Conservation (phyloP, 2,888 invertebrate species). For the Alloscopus bannaensis region DNA sequence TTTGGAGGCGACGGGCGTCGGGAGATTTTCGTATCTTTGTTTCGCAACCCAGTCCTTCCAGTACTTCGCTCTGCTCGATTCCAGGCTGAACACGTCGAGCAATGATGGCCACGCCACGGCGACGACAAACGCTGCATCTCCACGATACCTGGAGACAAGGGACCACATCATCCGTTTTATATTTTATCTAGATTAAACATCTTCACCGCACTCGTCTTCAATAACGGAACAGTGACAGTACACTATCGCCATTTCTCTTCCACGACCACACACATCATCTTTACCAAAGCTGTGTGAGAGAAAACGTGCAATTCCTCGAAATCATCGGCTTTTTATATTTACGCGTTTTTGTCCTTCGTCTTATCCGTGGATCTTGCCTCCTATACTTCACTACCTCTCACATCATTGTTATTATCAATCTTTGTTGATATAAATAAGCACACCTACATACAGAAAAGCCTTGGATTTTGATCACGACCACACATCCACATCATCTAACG, state of each 20-base stretch:
- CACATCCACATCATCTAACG: too few relatives aligned
- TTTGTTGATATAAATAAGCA: neutral
- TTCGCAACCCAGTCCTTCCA: conserved; percentile 72
- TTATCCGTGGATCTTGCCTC: too few relatives aligned
- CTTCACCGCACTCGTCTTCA: neutral
- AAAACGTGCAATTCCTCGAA: conserved; percentile 8
- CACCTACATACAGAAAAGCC: neutral
- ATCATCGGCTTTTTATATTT: neutral
- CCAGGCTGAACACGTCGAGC: conserved; percentile 72
- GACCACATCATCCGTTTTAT: neutral
- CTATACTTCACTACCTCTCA: too few relatives aligned
- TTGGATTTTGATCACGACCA: neutral
- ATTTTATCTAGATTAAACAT: neutral
- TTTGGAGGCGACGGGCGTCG: conserved; percentile 56
- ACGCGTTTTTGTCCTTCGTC: conserved; percentile 1
- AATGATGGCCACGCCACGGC: conserved; percentile 74
- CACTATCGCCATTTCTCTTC: neutral
- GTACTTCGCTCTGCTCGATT: conserved; percentile 70
- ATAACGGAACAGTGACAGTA: too few relatives aligned
- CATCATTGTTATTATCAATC: neutral
- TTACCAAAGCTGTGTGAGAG: neutral
- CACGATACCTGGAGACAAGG: conserved; percentile 81
- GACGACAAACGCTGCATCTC: conserved; percentile 91
- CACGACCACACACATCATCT: neutral
- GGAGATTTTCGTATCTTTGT: conserved; percentile 70